A percentile compares a stretch with the other conserved stretches of the same genome.
phyloP scores from a whole-genome alignment of 2,113 vertebrate species.

The Beaufortia kweichowensis region DNA sequence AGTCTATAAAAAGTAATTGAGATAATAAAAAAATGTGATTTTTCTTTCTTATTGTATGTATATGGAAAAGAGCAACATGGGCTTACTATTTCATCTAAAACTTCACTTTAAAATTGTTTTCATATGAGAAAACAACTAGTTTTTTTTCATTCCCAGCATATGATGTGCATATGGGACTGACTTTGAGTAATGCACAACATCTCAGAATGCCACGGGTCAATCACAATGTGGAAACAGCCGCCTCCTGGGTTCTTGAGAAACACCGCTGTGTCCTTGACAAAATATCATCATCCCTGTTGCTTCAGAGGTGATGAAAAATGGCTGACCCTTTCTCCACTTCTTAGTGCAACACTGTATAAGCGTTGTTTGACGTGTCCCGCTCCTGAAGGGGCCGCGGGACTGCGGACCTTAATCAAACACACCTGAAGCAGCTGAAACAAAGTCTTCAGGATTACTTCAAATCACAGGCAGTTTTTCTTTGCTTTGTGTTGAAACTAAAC shows the following conservation, averaged over 20 bases:
- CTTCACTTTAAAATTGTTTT: neutral
- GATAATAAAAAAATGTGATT: no score
- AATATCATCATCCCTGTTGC: neutral
- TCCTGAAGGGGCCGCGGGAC: no score
- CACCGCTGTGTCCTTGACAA: slow-evolving; percentile 5
- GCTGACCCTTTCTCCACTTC: neutral
- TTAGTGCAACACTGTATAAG: neutral
- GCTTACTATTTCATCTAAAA: no score
- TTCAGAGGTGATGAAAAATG: neutral
- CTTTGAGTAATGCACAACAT: neutral
- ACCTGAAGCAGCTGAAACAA: no score
- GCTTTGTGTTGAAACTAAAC: no score
- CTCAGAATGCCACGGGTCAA: slow-evolving; percentile 1
- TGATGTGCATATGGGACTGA: neutral
- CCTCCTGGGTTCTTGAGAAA: slow-evolving; percentile 1
- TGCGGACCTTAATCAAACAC: no score
- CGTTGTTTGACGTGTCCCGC: neutral
- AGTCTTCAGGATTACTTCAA: no score
- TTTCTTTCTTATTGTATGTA: no score
- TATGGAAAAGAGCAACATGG: no score
- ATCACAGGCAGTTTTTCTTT: no score
- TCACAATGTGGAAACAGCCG: slow-evolving; percentile 13
- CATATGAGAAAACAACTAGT: neutral
- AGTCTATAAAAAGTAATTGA: no score
- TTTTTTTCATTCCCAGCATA: neutral